phyloP scores from a whole-genome alignment of 1,140 invertebrate species.

The Papilio dardanus region DNA sequence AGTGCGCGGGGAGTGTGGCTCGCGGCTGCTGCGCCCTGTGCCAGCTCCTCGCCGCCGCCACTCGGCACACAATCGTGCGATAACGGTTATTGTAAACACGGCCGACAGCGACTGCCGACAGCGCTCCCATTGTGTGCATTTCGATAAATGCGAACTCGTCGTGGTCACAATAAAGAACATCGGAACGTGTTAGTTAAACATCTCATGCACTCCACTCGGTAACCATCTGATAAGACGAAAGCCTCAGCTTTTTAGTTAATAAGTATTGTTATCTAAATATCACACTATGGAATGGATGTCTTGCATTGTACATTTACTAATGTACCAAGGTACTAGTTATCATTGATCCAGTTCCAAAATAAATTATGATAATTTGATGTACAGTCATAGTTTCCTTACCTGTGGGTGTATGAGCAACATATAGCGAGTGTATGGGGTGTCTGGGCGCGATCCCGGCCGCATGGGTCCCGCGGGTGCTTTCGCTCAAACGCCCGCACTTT shows the following conservation, averaged over 20 bases:
- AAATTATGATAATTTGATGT: neutral
- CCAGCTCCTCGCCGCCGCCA: slow-evolving; percentile 66
- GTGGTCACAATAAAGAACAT: slow-evolving; percentile 39
- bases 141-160: slow-evolving; percentile 54
- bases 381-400: slow-evolving; percentile 46
- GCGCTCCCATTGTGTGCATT: slow-evolving; percentile 56
- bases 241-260: neutral
- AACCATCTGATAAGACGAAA: slow-evolving; percentile 37
- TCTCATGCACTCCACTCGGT: slow-evolving; percentile 22
- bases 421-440: slow-evolving; percentile 53
- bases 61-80: slow-evolving; percentile 54
- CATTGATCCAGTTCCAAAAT: neutral
- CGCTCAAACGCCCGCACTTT: slow-evolving; percentile 82
- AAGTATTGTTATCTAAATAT: neutral
- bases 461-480: slow-evolving; percentile 61
- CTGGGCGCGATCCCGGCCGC: slow-evolving; percentile 64
- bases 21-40: slow-evolving; percentile 59
- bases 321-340: neutral
- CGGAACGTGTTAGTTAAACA: slow-evolving; percentile 37
- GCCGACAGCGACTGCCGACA: slow-evolving; percentile 46
- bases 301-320: slow-evolving; percentile 9
- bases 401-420: slow-evolving; percentile 63
- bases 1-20: slow-evolving; percentile 52
- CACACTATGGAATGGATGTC: neutral
- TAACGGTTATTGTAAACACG: slow-evolving; percentile 67